Conservation (phyloP, 2,797 vertebrate genomes). For the Sarcophilus harrisii region DNA sequence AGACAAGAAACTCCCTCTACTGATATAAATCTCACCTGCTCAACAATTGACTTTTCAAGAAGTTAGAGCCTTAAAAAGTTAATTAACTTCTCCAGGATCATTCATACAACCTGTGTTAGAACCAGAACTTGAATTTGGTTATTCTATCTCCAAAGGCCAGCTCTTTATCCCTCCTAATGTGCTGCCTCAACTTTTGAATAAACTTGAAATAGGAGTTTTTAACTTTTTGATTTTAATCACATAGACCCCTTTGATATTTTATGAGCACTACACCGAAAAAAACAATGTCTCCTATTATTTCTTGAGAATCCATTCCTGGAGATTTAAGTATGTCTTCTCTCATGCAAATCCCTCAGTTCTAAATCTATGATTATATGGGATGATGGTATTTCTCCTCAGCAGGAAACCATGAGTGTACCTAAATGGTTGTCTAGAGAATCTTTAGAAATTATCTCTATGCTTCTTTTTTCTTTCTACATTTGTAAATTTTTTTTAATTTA, state of each 20-base stretch:
- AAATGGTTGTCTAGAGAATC: too few relatives aligned
- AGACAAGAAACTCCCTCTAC: background rate
- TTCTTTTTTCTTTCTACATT: background rate
- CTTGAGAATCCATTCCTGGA: background rate
- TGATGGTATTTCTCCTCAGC: background rate
- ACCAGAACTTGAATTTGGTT: background rate
- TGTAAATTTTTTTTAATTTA: background rate
- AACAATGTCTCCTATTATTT: background rate
- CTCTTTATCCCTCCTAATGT: background rate
- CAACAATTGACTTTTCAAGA: background rate
- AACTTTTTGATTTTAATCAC: background rate
- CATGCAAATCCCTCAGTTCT: background rate
- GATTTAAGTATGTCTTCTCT: background rate
- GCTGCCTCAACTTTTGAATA: background rate
- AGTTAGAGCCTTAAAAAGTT: background rate
- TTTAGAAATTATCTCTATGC: too few relatives aligned
- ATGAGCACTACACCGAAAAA: background rate
- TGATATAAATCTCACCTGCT: background rate
- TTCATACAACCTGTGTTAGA: background rate
- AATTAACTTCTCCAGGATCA: background rate
- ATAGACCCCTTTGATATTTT: background rate
- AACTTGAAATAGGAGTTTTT: background rate
- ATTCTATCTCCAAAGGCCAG: background rate
- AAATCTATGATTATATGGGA: background rate
- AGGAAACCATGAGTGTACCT: background rate